Evolutionary conservation across 2,797 vertebrate species (phyloP).

Genomic region (Enteromius anoplus): DNA sequence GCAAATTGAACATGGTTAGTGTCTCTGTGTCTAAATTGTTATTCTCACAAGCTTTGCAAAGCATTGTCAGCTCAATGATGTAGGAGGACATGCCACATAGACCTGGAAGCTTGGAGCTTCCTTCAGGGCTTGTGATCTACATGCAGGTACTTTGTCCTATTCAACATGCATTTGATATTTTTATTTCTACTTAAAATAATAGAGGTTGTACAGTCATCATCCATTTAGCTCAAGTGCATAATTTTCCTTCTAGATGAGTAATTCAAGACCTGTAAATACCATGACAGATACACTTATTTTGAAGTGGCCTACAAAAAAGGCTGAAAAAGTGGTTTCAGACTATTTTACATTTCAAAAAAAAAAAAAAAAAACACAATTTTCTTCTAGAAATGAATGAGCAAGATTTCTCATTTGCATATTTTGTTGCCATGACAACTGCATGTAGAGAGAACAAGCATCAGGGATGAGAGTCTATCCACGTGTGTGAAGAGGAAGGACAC

Average conservation of each 20-base stretch:
- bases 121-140: slow-evolving; percentile 15
- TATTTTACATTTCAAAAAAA: not conserved
- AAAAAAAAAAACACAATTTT: not conserved
- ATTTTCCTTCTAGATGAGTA: not conserved
- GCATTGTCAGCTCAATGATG: not conserved
- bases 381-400: slow-evolving; percentile 13
- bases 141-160: slow-evolving; percentile 6
- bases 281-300: not conserved
- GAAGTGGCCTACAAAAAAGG: not conserved
- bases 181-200: slow-evolving; percentile 5
- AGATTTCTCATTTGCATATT: slow-evolving; percentile 39
- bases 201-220: not conserved
- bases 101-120: slow-evolving; percentile 13
- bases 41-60: not conserved
- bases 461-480: not conserved
- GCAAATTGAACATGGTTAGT: not conserved
- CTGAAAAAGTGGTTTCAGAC: not conserved
- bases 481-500: not conserved
- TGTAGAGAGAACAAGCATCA: not conserved
- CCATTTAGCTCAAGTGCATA: not conserved
- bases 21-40: not conserved
- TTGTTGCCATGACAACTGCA: slow-evolving; percentile 52
- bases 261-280: not conserved
- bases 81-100: not conserved
- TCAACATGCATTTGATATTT: not conserved